phyloP scores from a whole-genome alignment of 2,797 vertebrate species.

The Hephaestus fuliginosus region DNA sequence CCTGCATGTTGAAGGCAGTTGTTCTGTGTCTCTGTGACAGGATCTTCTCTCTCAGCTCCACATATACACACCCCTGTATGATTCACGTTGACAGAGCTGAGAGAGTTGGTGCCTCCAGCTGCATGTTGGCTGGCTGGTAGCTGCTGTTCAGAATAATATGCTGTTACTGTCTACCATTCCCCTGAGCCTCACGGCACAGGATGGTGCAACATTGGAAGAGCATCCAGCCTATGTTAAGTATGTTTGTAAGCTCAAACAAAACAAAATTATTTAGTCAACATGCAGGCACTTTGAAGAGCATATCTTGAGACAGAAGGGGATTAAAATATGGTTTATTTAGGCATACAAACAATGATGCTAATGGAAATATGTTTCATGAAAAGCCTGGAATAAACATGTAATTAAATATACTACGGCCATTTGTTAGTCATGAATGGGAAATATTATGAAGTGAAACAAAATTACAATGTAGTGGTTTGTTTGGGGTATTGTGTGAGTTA shows the following conservation, averaged over 20 bases:
- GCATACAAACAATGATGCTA: not conserved
- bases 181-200: constrained; percentile 15
- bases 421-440: not conserved
- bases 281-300: constrained; percentile 3
- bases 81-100: constrained; percentile 52
- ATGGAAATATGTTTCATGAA: not conserved
- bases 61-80: constrained; percentile 22
- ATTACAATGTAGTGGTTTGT: not conserved
- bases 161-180: constrained; percentile 33
- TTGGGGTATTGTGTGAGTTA: too few species aligned
- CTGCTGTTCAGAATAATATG: constrained; percentile 54
- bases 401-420: not conserved
- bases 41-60: constrained; percentile 27
- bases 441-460: not conserved
- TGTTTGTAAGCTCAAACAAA: constrained; percentile 15
- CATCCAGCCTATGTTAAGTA: constrained; percentile 4
- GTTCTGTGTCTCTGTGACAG: constrained; percentile 28
- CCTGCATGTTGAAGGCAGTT: constrained; percentile 9
- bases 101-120: constrained; percentile 50
- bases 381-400: not conserved
- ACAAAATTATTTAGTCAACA: constrained; percentile 11
- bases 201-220: constrained; percentile 18
- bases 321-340: not conserved
- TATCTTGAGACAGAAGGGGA: not conserved
- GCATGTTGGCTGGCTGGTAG: constrained; percentile 31